Conservation (phyloP, 2,888 invertebrate genomes). For the Ochropleura plecta region DNA sequence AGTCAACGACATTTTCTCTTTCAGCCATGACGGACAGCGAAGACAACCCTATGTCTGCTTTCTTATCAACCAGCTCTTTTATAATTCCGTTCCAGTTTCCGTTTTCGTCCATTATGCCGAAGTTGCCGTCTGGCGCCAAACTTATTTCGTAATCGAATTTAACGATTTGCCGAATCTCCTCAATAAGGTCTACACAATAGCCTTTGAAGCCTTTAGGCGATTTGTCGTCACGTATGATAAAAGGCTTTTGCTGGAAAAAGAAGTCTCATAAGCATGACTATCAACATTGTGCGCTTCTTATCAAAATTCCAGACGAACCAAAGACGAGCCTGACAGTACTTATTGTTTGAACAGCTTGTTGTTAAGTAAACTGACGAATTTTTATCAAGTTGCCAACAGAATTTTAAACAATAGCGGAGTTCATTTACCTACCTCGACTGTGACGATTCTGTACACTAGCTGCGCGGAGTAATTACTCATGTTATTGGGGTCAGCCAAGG, state of each 20-base stretch:
- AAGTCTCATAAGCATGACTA: conserved; percentile 18
- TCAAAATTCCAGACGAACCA: conserved; percentile 70
- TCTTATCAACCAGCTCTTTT: conserved; percentile 94
- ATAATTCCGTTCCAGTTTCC: conserved; percentile 97
- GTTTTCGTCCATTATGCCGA: conserved; percentile 97
- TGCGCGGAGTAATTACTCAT: conserved; percentile 95
- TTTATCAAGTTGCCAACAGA: conserved; percentile 79
- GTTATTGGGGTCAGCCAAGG: conserved; percentile 91
- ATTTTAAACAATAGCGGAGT: conserved; percentile 79
- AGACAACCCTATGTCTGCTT: conserved; percentile 98
- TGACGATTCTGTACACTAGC: conserved; percentile 96
- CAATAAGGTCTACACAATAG: conserved; percentile 98
- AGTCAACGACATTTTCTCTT: conserved; percentile 98
- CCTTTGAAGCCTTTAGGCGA: conserved; percentile 94
- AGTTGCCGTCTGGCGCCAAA: conserved; percentile 94
- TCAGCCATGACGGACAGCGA: conserved; percentile 99
- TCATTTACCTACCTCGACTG: conserved; percentile 93
- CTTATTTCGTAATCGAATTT: conserved; percentile 97
- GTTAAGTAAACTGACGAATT: conserved; percentile 77
- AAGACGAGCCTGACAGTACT: conserved; percentile 66
- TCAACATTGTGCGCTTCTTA: conserved; percentile 56
- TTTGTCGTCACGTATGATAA: conserved; percentile 93
- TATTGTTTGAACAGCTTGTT: conserved; percentile 83
- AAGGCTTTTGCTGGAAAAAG: conserved; percentile 94
- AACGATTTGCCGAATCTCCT: conserved; percentile 95